Evolutionary conservation across 2,113 vertebrate genomes (phyloP), one percentile per base, ranked within the genome.

Genomic region (Elephas maximus): DNA sequence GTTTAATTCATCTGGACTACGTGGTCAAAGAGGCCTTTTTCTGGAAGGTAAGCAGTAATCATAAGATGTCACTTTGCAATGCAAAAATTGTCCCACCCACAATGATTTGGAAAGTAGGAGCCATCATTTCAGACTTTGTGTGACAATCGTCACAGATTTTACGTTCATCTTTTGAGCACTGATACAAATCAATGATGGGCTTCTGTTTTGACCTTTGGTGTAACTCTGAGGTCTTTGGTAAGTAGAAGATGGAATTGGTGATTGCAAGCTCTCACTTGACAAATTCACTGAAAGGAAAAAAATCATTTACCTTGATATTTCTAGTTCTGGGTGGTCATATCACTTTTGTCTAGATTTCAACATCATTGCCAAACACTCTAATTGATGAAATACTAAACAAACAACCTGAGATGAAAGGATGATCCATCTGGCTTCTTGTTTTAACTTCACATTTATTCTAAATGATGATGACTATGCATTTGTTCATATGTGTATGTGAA

Each of bases 311-410:
- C 28, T 24, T 63, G 23, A 23, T 88, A 80, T 81, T 96, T 78
- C 37, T n/a, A 82, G 76, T 76, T 15, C 57, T 79, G 92, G 85
- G 93, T 93, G 78, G 78, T 93, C 79, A 45, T 17, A 48, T 7
- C 8, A 74, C 30, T 88, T 73, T 48, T 45, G 81, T 87, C 24
- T 45, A 45, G 26, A 67, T 85, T 85, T 93, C 86, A 78, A 81
- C 60, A 65, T 79, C 94, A 87, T 12, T 94, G 91, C 79, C 86
- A 81, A 81, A 62, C 71, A 51, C 73, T 41, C 17, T 37, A 77
- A 60, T 88, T 96, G 94, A 77, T 97, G 82, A 95, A 95, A 95
- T 37, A 62, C 53, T 73, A 57, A 7, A 45, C 62, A 91, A 92
- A 80, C 26, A 85, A 85, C 23, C 83, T 6, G 48, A 95, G 73